These are phyloP conservation scores for Euthynnus affinis DNA, from an alignment of 2,797 vertebrate species.

Conservation along the genomic window DNA sequence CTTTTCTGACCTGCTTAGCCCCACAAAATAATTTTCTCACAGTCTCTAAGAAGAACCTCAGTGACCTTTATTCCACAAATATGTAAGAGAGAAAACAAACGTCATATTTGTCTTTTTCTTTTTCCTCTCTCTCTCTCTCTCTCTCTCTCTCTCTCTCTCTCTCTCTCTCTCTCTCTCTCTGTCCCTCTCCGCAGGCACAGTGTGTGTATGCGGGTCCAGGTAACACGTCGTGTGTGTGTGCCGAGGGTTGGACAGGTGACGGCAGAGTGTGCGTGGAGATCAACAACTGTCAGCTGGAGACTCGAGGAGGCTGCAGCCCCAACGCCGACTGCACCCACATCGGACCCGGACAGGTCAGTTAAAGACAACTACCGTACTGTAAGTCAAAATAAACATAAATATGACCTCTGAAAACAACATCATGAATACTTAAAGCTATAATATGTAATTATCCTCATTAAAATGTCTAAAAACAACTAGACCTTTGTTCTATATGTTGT, in stretches of 20 bases:
- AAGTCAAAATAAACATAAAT: too few species aligned
- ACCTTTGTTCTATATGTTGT: too few species aligned
- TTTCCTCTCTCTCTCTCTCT: too few species aligned
- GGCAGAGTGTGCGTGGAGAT: slow-evolving; percentile 90
- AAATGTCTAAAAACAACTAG: too few species aligned
- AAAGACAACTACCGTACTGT: neutral
- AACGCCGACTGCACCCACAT: slow-evolving; percentile 88
- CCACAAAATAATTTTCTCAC: neutral
- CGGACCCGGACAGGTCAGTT: slow-evolving; percentile 92
- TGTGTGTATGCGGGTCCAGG: slow-evolving; percentile 86
- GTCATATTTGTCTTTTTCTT: neutral
- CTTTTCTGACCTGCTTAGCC: too few species aligned
- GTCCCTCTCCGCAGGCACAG: slow-evolving; percentile 81
- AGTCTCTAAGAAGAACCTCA: neutral
- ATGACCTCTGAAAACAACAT: too few species aligned
- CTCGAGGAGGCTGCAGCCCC: slow-evolving; percentile 88
- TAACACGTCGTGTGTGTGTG: slow-evolving; percentile 87
- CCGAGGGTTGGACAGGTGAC: slow-evolving; percentile 92
- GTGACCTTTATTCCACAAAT: neutral
- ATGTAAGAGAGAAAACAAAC: too few species aligned
- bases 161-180: too few species aligned
- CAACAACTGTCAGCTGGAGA: slow-evolving; percentile 90
- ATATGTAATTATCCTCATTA: too few species aligned
- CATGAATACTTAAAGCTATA: too few species aligned
- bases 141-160: too few species aligned